Conservation (phyloP, 2,888 invertebrate species). For the Erynnis tages region DNA sequence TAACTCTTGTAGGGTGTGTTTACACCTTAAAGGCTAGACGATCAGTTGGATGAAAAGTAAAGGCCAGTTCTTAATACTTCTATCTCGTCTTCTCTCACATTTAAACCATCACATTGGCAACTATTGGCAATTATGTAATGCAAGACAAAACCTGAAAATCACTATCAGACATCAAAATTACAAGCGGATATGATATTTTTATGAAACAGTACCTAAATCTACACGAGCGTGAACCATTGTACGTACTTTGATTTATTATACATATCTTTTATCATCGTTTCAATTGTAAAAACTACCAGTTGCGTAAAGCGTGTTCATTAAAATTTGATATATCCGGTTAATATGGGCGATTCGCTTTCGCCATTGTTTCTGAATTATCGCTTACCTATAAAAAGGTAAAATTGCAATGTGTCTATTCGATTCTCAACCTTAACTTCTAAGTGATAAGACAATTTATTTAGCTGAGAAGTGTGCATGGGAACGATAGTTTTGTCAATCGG, state of each 20-base stretch:
- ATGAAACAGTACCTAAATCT: too few relatives aligned
- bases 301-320: constrained; percentile 11
- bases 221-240: too few relatives aligned
- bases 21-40: too few relatives aligned
- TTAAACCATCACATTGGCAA: too few relatives aligned
- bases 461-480: background rate
- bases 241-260: background rate
- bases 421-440: background rate
- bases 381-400: constrained; percentile 3
- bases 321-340: constrained; percentile 29
- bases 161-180: too few relatives aligned
- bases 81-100: too few relatives aligned
- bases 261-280: constrained; percentile 4
- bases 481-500: constrained; percentile 24
- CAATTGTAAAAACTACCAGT: constrained; percentile 3
- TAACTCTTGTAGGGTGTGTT: too few relatives aligned
- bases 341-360: constrained; percentile 40
- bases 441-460: background rate
- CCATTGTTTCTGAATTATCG: constrained; percentile 37
- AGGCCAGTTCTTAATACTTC: too few relatives aligned
- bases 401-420: background rate
- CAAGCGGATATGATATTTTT: too few relatives aligned
- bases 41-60: too few relatives aligned
- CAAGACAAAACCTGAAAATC: too few relatives aligned
- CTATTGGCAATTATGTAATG: too few relatives aligned